Evolutionary conservation across 2,113 vertebrate species (phyloP).

Genomic region (Prionailurus bengalensis): DNA sequence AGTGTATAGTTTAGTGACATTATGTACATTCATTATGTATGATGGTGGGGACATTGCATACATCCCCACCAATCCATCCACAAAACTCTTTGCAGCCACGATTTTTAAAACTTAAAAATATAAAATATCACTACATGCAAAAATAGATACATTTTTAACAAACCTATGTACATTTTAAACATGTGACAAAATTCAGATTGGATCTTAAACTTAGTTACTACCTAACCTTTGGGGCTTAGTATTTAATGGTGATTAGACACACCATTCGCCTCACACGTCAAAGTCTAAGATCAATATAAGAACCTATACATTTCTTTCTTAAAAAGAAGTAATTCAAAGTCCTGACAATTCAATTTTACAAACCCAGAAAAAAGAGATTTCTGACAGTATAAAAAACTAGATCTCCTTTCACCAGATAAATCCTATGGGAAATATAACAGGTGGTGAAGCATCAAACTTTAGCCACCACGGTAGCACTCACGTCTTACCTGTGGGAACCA

Average conservation of each 20-base stretch:
- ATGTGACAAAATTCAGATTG: background rate
- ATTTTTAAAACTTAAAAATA: constrained; percentile 37
- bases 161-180: background rate
- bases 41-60: too few species aligned
- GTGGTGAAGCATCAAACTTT: background rate
- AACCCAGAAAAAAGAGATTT: background rate
- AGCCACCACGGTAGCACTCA: rapidly evolving
- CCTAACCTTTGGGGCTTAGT: background rate
- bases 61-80: background rate
- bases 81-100: background rate
- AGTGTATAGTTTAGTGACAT: background rate
- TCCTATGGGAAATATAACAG: background rate
- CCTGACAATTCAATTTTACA: background rate
- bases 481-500: background rate
- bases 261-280: background rate
- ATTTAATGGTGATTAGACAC: background rate
- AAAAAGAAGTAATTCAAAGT: constrained; percentile 2
- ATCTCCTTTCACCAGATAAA: background rate
- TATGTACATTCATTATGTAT: background rate
- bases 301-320: background rate
- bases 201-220: constrained; percentile 30
- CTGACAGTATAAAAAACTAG: background rate
- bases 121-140: background rate
- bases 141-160: constrained; percentile 8
- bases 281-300: background rate